Percentiles rank a stretch among this genome's conserved stretches.
Evolutionary conservation across 2,888 invertebrate species (phyloP).

Genomic region (Brachypalpus laphriformis): DNA sequence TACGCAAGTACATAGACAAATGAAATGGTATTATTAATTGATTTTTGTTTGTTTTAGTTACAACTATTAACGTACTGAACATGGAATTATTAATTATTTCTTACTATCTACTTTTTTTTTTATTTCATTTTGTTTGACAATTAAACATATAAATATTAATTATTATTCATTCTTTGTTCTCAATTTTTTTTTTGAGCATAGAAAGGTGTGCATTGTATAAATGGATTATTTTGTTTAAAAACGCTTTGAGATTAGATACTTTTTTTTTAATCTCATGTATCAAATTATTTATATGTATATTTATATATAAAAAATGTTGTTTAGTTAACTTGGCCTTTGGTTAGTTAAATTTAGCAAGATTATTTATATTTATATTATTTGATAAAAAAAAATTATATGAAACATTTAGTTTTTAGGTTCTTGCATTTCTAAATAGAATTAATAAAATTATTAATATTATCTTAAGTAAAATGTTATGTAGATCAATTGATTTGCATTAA

Average conservation of each 20-base stretch:
- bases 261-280: conserved; percentile 57
- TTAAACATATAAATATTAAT: conserved; percentile 71
- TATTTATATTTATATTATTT: conserved; percentile 62
- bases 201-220: conserved; percentile 68
- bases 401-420: conserved; percentile 63
- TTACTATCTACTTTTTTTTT: conserved; percentile 29
- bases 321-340: conserved; percentile 84
- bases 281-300: conserved; percentile 71
- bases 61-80: conserved; percentile 21
- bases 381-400: conserved; percentile 60
- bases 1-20: neutral
- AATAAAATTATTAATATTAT: conserved; percentile 42
- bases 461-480: conserved; percentile 76
- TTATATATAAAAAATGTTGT: conserved; percentile 71
- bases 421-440: conserved; percentile 62
- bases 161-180: conserved; percentile 75
- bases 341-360: conserved; percentile 81
- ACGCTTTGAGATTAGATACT: conserved; percentile 62
- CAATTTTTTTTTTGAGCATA: conserved; percentile 48
- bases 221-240: conserved; percentile 74
- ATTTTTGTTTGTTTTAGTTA: conserved; percentile 36
- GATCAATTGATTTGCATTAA: conserved; percentile 75
- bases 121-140: conserved; percentile 50
- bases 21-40: neutral
- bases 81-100: conserved; percentile 12